Evolutionary conservation across 2,888 invertebrate genomes (phyloP).

Genomic region (Ernsta delagoae): DNA sequence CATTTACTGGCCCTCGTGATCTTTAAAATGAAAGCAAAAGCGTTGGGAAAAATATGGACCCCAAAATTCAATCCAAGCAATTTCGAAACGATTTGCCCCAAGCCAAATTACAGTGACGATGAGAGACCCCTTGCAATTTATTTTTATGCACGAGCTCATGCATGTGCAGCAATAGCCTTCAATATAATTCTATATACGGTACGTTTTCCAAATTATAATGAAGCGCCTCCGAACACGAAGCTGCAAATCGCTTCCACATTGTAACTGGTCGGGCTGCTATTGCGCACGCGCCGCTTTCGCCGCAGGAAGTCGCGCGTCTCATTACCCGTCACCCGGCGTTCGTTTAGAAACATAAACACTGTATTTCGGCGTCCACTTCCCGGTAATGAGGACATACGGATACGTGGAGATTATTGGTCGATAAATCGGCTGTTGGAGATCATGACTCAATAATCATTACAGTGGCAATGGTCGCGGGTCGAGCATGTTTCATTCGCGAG

Average conservation of each 20-base stretch:
- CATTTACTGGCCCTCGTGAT: not conserved
- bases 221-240: conserved; percentile 38
- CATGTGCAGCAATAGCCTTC: conserved; percentile 21
- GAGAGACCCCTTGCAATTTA: conserved; percentile 17
- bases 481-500: conserved; percentile 37
- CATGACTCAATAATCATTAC: conserved; percentile 45
- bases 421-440: conserved; percentile 41
- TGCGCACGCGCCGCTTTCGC: conserved; percentile 46
- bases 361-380: conserved; percentile 43
- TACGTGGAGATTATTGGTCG: conserved; percentile 41
- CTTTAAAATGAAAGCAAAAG: conserved; percentile 16
- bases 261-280: conserved; percentile 37
- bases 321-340: conserved; percentile 38
- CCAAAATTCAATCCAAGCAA: conserved; percentile 30
- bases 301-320: conserved; percentile 43
- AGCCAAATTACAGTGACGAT: conserved; percentile 31
- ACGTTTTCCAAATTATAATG: conserved; percentile 30
- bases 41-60: conserved; percentile 14
- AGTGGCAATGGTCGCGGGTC: conserved; percentile 42
- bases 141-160: conserved; percentile 14
- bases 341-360: conserved; percentile 46
- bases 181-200: conserved; percentile 19
- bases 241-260: conserved; percentile 41
- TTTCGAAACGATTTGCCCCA: conserved; percentile 20
- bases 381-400: conserved; percentile 42